phyloP scores from a whole-genome alignment of 2,797 vertebrate genomes.

The Intellagama lesueurii region DNA sequence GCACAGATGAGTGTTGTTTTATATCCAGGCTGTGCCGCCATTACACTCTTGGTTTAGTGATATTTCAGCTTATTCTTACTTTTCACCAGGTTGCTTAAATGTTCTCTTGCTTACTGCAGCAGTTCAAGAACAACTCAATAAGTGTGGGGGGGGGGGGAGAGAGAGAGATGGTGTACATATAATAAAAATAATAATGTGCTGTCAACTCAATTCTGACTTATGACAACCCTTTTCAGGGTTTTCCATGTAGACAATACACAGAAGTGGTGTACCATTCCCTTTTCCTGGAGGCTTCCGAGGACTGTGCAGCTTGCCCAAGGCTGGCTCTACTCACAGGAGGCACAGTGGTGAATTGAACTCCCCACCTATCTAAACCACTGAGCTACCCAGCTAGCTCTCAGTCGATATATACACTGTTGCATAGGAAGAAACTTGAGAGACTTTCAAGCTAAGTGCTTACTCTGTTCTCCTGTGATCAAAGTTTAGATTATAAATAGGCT shows the following conservation, averaged over 20 bases:
- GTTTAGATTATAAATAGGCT: background rate
- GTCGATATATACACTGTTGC: background rate
- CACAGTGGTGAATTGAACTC: no score
- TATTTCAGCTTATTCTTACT: background rate
- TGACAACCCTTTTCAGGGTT: no score
- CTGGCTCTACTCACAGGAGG: no score
- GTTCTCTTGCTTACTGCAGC: background rate
- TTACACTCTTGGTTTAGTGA: background rate
- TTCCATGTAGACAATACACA: no score
- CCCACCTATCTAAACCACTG: no score
- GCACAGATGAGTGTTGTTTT: background rate
- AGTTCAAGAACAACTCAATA: no score
- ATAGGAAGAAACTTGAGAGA: background rate
- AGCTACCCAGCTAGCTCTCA: background rate
- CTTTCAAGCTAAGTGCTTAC: background rate
- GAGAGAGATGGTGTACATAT: background rate
- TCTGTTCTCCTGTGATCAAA: background rate
- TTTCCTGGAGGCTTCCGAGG: no score
- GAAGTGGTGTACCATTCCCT: no score
- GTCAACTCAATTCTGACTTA: no score
- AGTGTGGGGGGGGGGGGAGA: background rate
- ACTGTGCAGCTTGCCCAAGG: no score
- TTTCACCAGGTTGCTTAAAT: background rate
- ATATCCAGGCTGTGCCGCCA: background rate
- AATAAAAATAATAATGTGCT: no score